Evolutionary conservation across 2,113 vertebrate genomes (phyloP).

Genomic region (Lampris incognitus): DNA sequence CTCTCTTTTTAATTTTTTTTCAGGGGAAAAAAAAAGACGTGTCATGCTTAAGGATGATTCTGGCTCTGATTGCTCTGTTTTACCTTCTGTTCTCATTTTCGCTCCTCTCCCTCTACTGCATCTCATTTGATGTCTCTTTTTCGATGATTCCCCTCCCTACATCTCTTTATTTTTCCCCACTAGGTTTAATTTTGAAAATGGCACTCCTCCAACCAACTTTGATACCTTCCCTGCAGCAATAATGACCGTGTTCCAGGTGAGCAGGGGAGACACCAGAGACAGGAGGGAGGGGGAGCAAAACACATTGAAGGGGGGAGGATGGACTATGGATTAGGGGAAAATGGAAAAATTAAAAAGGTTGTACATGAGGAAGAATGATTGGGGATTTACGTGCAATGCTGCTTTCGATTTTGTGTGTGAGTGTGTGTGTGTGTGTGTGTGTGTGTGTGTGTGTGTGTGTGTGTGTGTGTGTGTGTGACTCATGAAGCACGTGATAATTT

Average conservation of each 20-base stretch:
- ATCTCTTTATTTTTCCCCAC: slow-evolving; percentile 16
- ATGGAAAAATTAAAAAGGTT: slow-evolving; percentile 37
- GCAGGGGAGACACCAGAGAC: slow-evolving; percentile 1
- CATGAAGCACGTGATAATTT: no score
- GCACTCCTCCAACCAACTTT: slow-evolving; percentile 96
- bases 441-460: slow-evolving; percentile 12
- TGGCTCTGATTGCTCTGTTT: not conserved
- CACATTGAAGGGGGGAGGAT: slow-evolving; percentile 1
- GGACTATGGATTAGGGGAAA: slow-evolving; percentile 27
- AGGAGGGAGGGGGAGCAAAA: slow-evolving; percentile 1
- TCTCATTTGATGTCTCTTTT: not conserved
- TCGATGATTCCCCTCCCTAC: not conserved
- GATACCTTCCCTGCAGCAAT: slow-evolving; percentile 99
- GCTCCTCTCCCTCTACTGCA: not conserved
- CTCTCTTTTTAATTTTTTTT: not conserved
- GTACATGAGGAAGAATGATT: slow-evolving; percentile 6
- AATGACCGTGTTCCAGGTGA: slow-evolving; percentile 99
- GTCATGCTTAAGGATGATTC: slow-evolving; percentile 4
- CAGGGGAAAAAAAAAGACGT: not conserved
- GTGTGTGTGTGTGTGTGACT: not conserved
- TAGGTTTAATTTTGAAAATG: slow-evolving; percentile 89
- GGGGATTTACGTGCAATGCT: slow-evolving; percentile 13
- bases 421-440: slow-evolving; percentile 2
- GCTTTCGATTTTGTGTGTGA: slow-evolving; percentile 19
- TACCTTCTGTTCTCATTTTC: not conserved